Evolutionary conservation across 1,140 invertebrate genomes (phyloP), one percentile per base, ranked within the genome.

Genomic region (Drosophila yakuba): DNA sequence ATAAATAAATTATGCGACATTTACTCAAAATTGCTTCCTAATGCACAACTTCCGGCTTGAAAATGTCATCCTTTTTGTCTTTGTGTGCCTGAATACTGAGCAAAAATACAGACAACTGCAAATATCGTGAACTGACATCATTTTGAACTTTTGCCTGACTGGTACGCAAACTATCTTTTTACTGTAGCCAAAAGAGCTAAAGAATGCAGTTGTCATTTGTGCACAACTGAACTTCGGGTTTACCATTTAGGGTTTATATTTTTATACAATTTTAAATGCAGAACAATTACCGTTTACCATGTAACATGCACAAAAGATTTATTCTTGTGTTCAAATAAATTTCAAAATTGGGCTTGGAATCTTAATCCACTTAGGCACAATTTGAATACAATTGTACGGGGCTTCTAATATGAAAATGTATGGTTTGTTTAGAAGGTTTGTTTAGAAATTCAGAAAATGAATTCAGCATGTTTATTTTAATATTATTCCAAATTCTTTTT

Each of bases 1-100:
- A 86, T 91, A 91, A 91, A 91, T 91, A 90, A 91, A 90, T 91
- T 91, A 91, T 91, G 79, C 79, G 81, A 91, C 84, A 91, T 91
- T 91, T 91, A 90, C 85, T 86, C 64, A 74, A 80, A 91, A 90
- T 80, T 91, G 85, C 79, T 85, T 80, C 85, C 90, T 72, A 90
- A 78, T 84, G 85, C 80, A 73, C 63, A 86, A 68, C 79, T 83
- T 88, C 67, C 71, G 77, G 66, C 15, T 7, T 54, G 44, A 75
- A 39, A 64, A 58, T 64, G 64, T 60, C 48, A 56, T 32, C n/a
- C 14, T 12, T 35, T 52, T 20, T 43, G 32, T 55, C 39, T 51
- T n/a, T 32, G 5, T 20, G 32, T 59, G 52, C 44, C 6, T 12
- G 10, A 5, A 8, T 36, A 39, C 48, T 15, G 25, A 5, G n/a